Evolutionary conservation across 2,113 vertebrate genomes (phyloP), one percentile per base, ranked within the genome.

Genomic region (Brachyistius frenatus): DNA sequence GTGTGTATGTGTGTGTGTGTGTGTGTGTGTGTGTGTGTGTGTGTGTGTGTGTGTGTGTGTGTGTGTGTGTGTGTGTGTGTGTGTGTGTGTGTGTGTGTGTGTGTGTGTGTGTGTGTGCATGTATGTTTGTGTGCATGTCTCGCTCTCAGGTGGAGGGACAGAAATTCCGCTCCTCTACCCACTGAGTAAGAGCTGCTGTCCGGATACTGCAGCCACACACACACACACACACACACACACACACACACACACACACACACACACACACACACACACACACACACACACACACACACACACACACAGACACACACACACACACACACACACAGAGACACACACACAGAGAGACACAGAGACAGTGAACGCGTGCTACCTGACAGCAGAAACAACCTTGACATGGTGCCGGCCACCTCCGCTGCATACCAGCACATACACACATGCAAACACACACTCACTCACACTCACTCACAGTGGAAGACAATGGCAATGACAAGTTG

Each of bases 331-430:
- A 73, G 68, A 71, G 62, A 71, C 49, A 73, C 53, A 65, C 55
- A 80, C 35, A 72, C 63, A 80, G 57, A 72, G 49, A 64, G 68
- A 64, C 52, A 85, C n/a, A 74, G 64, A 78, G 11, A 70, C 44
- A 83, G 72, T 58, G 77, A 78, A 69, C 81, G 72, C 60, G 83
- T 85, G 85, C 87, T 89, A 91, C 89, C 87, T 94, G 93, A 91
- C 92, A 91, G 88, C 89, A 76, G 87, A 86, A 92, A 92, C 92
- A 93, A 93, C 92, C 93, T 92, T 91, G 91, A 94, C 93, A 85
- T 58, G 78, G 85, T 80, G 86, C 75, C 69, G 85, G 88, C 80
- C 90, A 90, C 87, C 85, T 91, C 79, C 31, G 80, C 85, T 92
- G 85, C 83, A 87, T 90, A 80, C 87, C 87, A 86, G 76, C 83